Evolutionary conservation across 2,888 invertebrate species (phyloP).

Genomic region (Sclerodermus sp.): DNA sequence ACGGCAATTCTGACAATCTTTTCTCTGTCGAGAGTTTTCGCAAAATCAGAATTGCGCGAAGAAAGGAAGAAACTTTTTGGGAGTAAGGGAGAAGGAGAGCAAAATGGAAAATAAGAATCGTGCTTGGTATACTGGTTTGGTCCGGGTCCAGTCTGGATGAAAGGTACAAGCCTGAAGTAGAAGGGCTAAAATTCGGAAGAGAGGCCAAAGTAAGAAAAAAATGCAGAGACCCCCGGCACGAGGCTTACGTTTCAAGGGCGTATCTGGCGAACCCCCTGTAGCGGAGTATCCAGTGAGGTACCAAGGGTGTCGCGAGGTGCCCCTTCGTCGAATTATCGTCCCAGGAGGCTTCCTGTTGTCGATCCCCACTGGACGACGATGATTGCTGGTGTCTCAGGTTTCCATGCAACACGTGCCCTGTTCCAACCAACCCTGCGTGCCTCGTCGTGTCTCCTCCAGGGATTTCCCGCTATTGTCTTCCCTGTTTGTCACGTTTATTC

Average conservation of each 20-base stretch:
- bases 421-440: constrained; percentile 18
- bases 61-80: too few relatives aligned
- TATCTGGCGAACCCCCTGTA: constrained; percentile 34
- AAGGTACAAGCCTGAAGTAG: too few relatives aligned
- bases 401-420: constrained; percentile 48
- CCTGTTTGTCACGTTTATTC: constrained; percentile 42
- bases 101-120: constrained; percentile 5
- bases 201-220: too few relatives aligned
- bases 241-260: constrained; percentile 46
- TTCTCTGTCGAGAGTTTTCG: too few relatives aligned
- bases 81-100: constrained; percentile 5
- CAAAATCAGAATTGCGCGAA: too few relatives aligned
- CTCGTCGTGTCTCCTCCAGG: constrained; percentile 12
- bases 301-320: constrained; percentile 45
- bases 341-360: constrained; percentile 43
- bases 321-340: constrained; percentile 52
- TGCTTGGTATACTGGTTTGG: too few relatives aligned
- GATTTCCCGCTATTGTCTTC: constrained; percentile 24
- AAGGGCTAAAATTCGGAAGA: too few relatives aligned
- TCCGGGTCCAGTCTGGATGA: too few relatives aligned
- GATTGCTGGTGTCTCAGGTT: constrained; percentile 53
- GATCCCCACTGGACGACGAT: constrained; percentile 26
- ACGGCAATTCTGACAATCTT: too few relatives aligned
- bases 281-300: constrained; percentile 31
- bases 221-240: too few relatives aligned